phyloP scores from a whole-genome alignment of 1,140 invertebrate genomes.

The Epicauta chinensis region DNA sequence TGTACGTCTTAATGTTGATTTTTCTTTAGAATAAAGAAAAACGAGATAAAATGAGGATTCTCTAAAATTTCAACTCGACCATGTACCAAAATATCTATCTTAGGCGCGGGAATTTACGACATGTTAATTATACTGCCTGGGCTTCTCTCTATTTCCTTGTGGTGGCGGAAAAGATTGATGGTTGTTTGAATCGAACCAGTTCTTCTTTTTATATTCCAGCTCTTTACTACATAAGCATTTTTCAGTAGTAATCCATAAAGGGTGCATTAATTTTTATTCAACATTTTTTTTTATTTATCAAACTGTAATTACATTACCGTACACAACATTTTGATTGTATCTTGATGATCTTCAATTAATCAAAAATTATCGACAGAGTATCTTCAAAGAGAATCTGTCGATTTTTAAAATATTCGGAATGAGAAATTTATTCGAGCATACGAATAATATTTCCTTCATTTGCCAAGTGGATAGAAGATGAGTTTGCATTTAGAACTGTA shows the following conservation, averaged over 20 bases:
- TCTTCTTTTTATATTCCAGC: constrained; percentile 1
- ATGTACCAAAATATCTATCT: constrained; percentile 10
- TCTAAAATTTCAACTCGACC: constrained; percentile 5
- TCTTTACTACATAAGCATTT: constrained; percentile 13
- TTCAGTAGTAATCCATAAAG: background rate
- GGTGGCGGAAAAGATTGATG: constrained; percentile 12
- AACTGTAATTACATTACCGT: too few relatives aligned
- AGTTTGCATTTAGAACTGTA: too few relatives aligned
- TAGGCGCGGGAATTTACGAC: constrained; percentile 11
- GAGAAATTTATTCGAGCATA: too few relatives aligned
- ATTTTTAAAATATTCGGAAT: too few relatives aligned
- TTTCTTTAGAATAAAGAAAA: background rate
- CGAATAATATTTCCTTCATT: too few relatives aligned
- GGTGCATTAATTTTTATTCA: constrained; percentile 8
- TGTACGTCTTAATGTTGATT: background rate
- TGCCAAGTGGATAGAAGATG: too few relatives aligned
- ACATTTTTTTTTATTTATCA: background rate
- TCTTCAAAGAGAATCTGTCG: too few relatives aligned
- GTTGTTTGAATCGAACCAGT: constrained; percentile 10
- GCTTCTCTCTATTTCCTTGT: constrained; percentile 4
- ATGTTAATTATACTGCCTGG: constrained; percentile 15
- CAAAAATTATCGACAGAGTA: too few relatives aligned
- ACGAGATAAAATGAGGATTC: background rate
- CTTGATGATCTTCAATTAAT: background rate
- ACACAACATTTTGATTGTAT: too few relatives aligned